Percentiles rank a stretch among this genome's conserved stretches.
Evolutionary conservation across 2,113 vertebrate genomes (phyloP).

Genomic region (Cathartes aura): DNA sequence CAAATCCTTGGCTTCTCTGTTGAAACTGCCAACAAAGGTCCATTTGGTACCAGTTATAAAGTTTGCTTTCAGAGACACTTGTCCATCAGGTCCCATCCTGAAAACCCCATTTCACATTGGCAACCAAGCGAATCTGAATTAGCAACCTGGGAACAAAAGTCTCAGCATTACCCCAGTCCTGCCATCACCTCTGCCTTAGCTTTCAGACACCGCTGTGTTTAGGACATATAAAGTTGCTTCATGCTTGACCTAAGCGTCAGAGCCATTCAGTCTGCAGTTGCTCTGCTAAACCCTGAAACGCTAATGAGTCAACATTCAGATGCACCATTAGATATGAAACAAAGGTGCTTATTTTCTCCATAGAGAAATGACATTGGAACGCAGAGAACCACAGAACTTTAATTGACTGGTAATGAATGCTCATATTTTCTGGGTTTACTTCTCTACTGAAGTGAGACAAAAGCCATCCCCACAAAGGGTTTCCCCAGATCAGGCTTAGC

Average conservation of each 20-base stretch:
- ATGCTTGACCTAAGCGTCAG: not conserved
- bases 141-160: not conserved
- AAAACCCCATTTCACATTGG: not conserved
- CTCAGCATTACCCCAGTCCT: not conserved
- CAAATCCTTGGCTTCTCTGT: not conserved
- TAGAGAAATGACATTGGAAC: fast-evolving
- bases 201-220: not conserved
- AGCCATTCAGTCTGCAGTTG: not conserved
- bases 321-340: not conserved
- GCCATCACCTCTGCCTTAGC: not conserved
- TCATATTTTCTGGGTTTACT: not conserved
- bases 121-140: not conserved
- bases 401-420: not conserved
- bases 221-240: not conserved
- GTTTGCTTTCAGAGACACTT: not conserved
- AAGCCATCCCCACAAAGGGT: not conserved
- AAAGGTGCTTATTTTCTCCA: not conserved
- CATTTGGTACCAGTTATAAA: not conserved
- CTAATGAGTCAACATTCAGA: not conserved
- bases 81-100: not conserved
- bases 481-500: not conserved
- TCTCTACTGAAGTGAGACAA: not conserved
- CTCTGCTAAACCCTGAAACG: not conserved
- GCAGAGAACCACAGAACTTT: not conserved
- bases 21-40: not conserved